Conservation (phyloP, 2,113 vertebrate genomes). For the Lamprologus lemairii region DNA sequence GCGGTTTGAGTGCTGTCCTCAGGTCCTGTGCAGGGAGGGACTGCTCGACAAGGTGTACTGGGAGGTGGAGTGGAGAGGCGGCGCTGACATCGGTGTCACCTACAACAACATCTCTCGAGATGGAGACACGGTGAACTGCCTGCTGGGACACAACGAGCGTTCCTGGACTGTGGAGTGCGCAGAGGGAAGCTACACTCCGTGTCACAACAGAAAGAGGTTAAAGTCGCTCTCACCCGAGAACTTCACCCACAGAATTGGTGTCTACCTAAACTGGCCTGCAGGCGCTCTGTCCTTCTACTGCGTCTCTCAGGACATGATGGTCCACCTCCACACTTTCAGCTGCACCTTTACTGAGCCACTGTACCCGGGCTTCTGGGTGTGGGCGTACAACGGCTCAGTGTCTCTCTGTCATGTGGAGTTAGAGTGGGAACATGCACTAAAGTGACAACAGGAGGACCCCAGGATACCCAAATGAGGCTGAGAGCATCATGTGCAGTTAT, state of each 20-base stretch:
- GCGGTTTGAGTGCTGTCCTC: constrained; percentile 36
- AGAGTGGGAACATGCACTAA: constrained; percentile 34
- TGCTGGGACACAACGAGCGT: constrained; percentile 30
- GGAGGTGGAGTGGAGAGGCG: constrained; percentile 51
- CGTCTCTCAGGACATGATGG: constrained; percentile 26
- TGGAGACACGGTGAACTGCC: background rate
- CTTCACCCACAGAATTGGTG: constrained; percentile 33
- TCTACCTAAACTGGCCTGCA: constrained; percentile 24
- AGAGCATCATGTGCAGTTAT: background rate
- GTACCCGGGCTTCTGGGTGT: constrained; percentile 55
- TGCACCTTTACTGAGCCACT: constrained; percentile 37
- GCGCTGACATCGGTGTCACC: constrained; percentile 38
- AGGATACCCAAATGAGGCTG: background rate
- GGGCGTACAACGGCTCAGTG: constrained; percentile 21
- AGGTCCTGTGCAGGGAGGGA: constrained; percentile 56
- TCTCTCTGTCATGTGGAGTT: constrained; percentile 38
- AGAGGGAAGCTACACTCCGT: constrained; percentile 21
- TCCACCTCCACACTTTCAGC: constrained; percentile 52
- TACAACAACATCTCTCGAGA: constrained; percentile 38
- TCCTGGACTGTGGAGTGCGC: constrained; percentile 62
- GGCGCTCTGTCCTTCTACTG: constrained; percentile 50
- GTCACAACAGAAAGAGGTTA: constrained; percentile 16
- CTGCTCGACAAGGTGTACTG: constrained; percentile 50
- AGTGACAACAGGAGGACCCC: background rate
- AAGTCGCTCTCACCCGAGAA: background rate